Evolutionary conservation across 2,113 vertebrate genomes (phyloP), one percentile per base, ranked within the genome.

Genomic region (Connochaetes taurinus): DNA sequence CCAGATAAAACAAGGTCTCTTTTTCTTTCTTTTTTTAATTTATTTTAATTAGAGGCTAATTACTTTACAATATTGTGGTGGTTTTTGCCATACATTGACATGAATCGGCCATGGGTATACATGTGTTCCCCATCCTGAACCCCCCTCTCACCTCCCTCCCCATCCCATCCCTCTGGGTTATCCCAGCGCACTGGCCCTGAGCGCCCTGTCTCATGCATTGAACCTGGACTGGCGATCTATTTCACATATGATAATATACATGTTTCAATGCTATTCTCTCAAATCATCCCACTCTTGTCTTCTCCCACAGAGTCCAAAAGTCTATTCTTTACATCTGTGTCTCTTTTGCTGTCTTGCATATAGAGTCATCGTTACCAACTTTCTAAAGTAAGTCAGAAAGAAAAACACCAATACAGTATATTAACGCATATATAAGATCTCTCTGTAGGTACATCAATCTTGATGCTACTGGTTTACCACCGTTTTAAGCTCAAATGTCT

Each of bases 401-500:
- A 74, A 40, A 71, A 74, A 71, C 19, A 71, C 67, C 67, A 74
- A 40, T 74, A 74, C 5, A 40, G 19, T 74, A 74, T 74, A 23
- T 74, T 40, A 40, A 40, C 5, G 2, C 10, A 40, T 40, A 74
- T 40, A 40, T 74, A 40, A 74, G 67, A 71, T 78, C 29, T 85
- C 57, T 57, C 27, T 81, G 67, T 52, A 88, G 60, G 52, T 87
- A 78, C 6, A 57, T 93, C 64, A 71, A 57, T 67, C 29, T 84
- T 67, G 45, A 94, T 87, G 50, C 33, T 82, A 93, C 67, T 53
- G 43, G 27, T 83, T 50, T 87, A 87, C 7, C 23, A 96, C 7
- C 16, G 52, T 90, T 81, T 97, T 92, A 97, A 93, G 13, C 15
- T 76, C 36, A 85, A 97, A 92, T 31, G 19, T 57, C 62, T 95